phyloP scores from a whole-genome alignment of 1,140 invertebrate species.

The Monochamus saltuarius region DNA sequence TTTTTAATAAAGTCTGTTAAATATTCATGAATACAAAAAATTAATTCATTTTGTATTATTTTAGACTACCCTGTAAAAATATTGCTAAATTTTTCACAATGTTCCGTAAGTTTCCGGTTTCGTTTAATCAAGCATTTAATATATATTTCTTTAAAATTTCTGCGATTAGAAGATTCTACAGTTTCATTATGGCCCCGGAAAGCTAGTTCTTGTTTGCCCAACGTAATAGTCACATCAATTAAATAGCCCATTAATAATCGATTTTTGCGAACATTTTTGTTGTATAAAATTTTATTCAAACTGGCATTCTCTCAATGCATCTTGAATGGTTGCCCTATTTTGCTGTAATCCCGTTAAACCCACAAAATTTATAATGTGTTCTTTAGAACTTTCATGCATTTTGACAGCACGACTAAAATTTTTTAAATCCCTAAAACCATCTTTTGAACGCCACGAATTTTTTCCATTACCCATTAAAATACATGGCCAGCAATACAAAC shows the following conservation, averaged over 20 bases:
- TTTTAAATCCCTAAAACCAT: slow-evolving; percentile 17
- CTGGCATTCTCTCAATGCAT: slow-evolving; percentile 20
- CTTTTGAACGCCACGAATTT: not conserved
- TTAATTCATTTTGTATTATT: too few relatives aligned
- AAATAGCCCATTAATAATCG: slow-evolving; percentile 15
- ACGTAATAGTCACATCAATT: too few relatives aligned
- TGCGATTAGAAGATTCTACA: too few relatives aligned
- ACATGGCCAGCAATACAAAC: slow-evolving; percentile 20
- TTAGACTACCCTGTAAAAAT: too few relatives aligned
- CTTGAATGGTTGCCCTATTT: slow-evolving; percentile 11
- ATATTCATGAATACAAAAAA: too few relatives aligned
- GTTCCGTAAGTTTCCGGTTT: too few relatives aligned
- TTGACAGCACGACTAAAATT: slow-evolving; percentile 10
- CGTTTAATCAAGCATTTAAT: too few relatives aligned
- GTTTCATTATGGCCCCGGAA: too few relatives aligned
- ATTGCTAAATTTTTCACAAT: too few relatives aligned
- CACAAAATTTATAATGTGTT: slow-evolving; percentile 19
- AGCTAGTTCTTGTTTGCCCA: too few relatives aligned
- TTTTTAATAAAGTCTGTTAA: too few relatives aligned
- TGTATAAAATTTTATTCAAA: slow-evolving; percentile 21
- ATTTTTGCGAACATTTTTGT: slow-evolving; percentile 30
- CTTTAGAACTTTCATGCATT: slow-evolving; percentile 20
- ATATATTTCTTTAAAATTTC: too few relatives aligned
- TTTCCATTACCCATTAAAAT: slow-evolving; percentile 9
- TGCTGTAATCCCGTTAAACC: slow-evolving; percentile 6